Percentiles rank a stretch among this genome's conserved stretches.
These are phyloP conservation scores for Orchestia grillus DNA, from an alignment of 1,140 invertebrate species.

Conservation along the genomic window DNA sequence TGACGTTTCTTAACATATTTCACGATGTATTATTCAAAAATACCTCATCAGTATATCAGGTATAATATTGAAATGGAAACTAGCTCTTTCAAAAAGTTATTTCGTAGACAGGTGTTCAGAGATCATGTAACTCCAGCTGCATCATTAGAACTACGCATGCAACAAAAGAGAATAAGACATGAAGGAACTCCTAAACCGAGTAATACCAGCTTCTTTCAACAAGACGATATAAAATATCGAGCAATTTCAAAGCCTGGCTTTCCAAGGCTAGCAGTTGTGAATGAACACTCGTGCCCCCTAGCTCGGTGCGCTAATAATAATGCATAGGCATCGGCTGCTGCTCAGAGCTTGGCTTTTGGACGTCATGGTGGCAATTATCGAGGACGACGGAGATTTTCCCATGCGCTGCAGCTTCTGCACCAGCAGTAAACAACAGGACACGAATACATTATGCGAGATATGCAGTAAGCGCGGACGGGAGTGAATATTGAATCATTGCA, in stretches of 20 bases:
- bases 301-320: neutral
- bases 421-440: neutral
- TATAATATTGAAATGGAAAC: neutral
- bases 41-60: neutral
- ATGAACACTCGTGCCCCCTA: neutral
- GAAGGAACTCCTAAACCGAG: neutral
- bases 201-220: neutral
- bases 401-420: neutral
- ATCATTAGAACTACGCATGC: neutral
- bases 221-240: neutral
- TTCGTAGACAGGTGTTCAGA: neutral
- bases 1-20: neutral
- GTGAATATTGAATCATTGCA: neutral
- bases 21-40: neutral
- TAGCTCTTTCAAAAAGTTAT: neutral
- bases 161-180: neutral
- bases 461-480: neutral
- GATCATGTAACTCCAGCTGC: neutral
- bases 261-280: neutral
- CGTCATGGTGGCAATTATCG: neutral
- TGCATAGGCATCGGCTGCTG: neutral
- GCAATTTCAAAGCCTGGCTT: neutral
- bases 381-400: neutral
- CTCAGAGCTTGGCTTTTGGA: neutral
- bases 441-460: neutral